Evolutionary conservation across 2,113 vertebrate genomes (phyloP), one percentile per base, ranked within the genome.

Genomic region (Gulo gulo): DNA sequence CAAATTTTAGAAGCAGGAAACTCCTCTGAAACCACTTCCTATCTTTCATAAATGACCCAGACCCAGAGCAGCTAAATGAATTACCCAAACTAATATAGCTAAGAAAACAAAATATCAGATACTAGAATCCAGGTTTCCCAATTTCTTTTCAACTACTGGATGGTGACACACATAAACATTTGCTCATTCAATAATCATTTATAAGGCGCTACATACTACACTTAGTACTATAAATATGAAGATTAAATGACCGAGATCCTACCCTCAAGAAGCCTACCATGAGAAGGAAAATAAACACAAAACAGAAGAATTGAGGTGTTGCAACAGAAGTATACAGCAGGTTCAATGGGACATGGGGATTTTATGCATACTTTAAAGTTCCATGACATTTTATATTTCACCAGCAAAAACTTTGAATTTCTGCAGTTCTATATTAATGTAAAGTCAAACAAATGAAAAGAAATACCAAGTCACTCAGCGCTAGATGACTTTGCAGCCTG

Each of bases 71-170:
- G 34, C 67, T 86, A 81, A 88, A 74, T 80, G 36, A 91, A 88
- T 24, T 90, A 45, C 10, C 63, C 47, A 74, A 71, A 73, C 24
- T 84, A 50, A 76, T 65, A 89, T 16, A 76, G 26, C 14, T 59
- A 57, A 50, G 14, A 86, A 59, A 92, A 69, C n/a, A 71, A 65
- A 94, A 78, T 52, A 92, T 69, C 34, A 80, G 36, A 39, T 61
- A 84, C 79, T 88, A 95, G 78, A 97, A 79, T 85, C 39, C 47
- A 95, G 71, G n/a, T 83, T 86, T 95, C 76, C n/a, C 91, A 42
- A 52, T 80, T 86, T 93, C 47, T 55, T 96, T 96, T 90, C 26
- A 94, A 39, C 39, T 29, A 81, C 14, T 86, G 15, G 29, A 82
- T 81, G 15, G 10, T 59, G 47, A 95, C 20, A 76, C 9, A 45